These are phyloP conservation scores for Ceratothoa steindachneri DNA, from an alignment of 2,888 invertebrate genomes.

Conservation along the genomic window DNA sequence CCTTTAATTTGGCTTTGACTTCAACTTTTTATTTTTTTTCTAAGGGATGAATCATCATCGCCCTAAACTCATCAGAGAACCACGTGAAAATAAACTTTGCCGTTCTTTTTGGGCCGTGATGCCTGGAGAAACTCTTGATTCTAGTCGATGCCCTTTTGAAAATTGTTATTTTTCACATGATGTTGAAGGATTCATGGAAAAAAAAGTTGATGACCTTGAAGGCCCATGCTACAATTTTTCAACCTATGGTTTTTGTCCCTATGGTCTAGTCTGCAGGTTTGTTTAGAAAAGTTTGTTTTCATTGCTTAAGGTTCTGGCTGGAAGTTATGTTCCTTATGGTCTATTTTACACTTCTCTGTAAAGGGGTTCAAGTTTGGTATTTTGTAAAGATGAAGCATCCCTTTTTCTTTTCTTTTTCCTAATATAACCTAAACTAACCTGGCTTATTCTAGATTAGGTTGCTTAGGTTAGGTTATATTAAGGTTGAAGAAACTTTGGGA, in stretches of 20 bases:
- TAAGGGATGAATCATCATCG: slow-evolving; percentile 74
- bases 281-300: background rate
- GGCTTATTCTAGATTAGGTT: too few relatives aligned
- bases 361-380: too few relatives aligned
- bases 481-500: too few relatives aligned
- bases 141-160: slow-evolving; percentile 58
- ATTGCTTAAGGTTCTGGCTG: too few relatives aligned
- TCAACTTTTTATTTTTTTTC: slow-evolving; percentile 52
- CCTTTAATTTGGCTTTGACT: too few relatives aligned
- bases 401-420: too few relatives aligned
- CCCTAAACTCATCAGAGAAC: slow-evolving; percentile 65
- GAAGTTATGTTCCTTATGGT: too few relatives aligned
- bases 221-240: slow-evolving; percentile 56
- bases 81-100: slow-evolving; percentile 65
- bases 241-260: slow-evolving; percentile 69
- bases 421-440: too few relatives aligned
- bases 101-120: slow-evolving; percentile 57
- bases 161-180: slow-evolving; percentile 76
- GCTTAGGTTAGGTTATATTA: too few relatives aligned
- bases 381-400: too few relatives aligned
- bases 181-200: slow-evolving; percentile 66
- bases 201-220: slow-evolving; percentile 62
- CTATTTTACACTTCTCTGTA: too few relatives aligned
- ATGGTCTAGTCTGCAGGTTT: slow-evolving; percentile 74
- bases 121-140: slow-evolving; percentile 54